phyloP scores from a whole-genome alignment of 2,888 invertebrate genomes.

The Deilephila porcellus region DNA sequence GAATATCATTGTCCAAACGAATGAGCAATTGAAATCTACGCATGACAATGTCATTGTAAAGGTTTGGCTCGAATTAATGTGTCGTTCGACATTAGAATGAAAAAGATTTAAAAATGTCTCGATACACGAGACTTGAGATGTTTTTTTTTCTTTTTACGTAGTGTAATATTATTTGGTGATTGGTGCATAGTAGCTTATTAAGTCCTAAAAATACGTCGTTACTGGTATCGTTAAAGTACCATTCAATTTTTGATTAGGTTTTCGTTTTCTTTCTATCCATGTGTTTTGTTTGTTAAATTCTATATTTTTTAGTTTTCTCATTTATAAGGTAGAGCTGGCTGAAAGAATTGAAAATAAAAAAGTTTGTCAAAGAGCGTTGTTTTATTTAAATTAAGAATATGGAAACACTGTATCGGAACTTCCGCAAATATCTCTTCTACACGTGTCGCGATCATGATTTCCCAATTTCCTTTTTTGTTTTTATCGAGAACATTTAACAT shows the following conservation, averaged over 20 bases:
- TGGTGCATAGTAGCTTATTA: background rate
- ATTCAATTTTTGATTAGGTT: background rate
- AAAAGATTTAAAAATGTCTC: background rate
- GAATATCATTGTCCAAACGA: background rate
- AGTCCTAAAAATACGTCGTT: background rate
- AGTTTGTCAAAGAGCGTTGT: background rate
- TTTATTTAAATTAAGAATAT: background rate
- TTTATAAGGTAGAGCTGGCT: background rate
- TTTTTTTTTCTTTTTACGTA: background rate
- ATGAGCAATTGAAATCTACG: background rate
- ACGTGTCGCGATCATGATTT: slow-evolving; percentile 35
- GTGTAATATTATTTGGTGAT: background rate
- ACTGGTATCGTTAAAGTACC: background rate
- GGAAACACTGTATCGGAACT: background rate
- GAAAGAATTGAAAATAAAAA: background rate
- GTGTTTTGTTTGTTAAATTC: background rate
- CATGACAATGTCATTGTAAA: background rate
- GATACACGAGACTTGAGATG: background rate
- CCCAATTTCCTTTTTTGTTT: slow-evolving; percentile 58
- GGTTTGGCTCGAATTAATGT: background rate
- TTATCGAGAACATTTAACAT: slow-evolving; percentile 41
- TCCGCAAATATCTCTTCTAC: background rate
- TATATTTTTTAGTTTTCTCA: background rate
- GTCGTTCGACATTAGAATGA: background rate
- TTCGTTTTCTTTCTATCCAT: too few species aligned